Evolutionary conservation across 2,888 invertebrate species (phyloP).

Genomic region (Venustoraphidia nigricollis): DNA sequence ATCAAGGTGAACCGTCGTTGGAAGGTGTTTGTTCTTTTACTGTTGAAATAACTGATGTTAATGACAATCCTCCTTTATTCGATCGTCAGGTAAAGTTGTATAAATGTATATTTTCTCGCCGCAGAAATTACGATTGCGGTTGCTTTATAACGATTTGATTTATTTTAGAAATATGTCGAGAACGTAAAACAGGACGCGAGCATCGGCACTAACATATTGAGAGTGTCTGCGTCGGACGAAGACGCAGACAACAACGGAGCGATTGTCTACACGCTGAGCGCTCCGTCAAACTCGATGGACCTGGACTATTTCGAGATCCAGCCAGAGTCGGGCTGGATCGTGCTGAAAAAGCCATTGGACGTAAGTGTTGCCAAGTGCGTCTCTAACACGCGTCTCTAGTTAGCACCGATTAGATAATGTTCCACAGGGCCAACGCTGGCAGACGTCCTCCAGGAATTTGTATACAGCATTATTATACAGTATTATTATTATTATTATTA

Average conservation of each 20-base stretch:
- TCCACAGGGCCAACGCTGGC: too few species aligned
- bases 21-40: constrained; percentile 98
- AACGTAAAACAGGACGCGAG: constrained; percentile 94
- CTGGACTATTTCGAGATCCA: constrained; percentile 94
- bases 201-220: constrained; percentile 83
- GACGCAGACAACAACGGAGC: constrained; percentile 96
- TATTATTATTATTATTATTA: too few species aligned
- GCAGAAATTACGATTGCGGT: constrained; percentile 7
- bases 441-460: too few species aligned
- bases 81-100: constrained; percentile 68
- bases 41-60: constrained; percentile 93
- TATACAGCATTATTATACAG: too few species aligned
- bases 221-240: constrained; percentile 92
- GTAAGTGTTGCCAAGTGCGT: constrained; percentile 51
- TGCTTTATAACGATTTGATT: constrained; percentile 13
- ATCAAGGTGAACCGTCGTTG: constrained; percentile 94
- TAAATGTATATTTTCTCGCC: not conserved
- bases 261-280: constrained; percentile 80
- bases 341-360: constrained; percentile 86
- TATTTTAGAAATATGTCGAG: constrained; percentile 83
- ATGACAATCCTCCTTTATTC: constrained; percentile 91
- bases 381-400: too few species aligned
- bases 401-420: not conserved
- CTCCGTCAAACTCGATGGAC: constrained; percentile 76
- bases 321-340: constrained; percentile 94